Evolutionary conservation across 1,140 invertebrate genomes (phyloP).

Genomic region (Drosophila mojavensis): DNA sequence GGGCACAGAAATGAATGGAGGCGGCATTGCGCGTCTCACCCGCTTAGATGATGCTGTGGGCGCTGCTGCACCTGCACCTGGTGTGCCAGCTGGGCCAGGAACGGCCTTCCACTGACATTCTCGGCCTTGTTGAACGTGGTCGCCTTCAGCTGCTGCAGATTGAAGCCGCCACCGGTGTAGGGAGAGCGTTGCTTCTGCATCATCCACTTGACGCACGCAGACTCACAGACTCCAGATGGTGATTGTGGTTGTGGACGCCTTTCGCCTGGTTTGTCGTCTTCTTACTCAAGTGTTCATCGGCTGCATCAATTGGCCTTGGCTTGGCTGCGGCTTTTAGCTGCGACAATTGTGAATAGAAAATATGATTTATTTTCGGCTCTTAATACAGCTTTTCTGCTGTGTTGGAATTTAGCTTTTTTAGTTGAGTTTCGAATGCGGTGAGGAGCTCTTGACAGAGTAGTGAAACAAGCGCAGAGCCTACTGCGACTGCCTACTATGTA

Average conservation of each 20-base stretch:
- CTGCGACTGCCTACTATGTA: not conserved
- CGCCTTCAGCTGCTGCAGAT: conserved; percentile 41
- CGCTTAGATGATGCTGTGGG: conserved; percentile 11
- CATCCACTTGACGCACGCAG: not conserved
- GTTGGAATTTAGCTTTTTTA: conserved; percentile 48
- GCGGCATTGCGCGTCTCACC: conserved; percentile 9
- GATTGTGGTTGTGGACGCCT: not conserved
- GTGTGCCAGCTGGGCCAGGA: conserved; percentile 30
- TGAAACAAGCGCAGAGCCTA: conserved; percentile 9
- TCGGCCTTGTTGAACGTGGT: conserved; percentile 10
- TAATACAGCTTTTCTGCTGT: conserved; percentile 29
- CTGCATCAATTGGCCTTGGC: too few relatives aligned
- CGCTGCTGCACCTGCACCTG: conserved; percentile 32
- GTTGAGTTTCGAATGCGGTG: conserved; percentile 14
- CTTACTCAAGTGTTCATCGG: too few relatives aligned
- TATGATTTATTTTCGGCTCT: conserved; percentile 2
- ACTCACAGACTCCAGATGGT: not conserved
- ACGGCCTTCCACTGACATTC: conserved; percentile 52
- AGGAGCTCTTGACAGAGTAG: conserved; percentile 7
- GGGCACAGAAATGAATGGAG: not conserved
- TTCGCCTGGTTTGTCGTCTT: not conserved
- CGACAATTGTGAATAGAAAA: not conserved
- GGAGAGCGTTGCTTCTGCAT: conserved; percentile 66
- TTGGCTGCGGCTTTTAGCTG: too few relatives aligned
- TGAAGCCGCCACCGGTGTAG: conserved; percentile 48